Evolutionary conservation across 2,797 vertebrate species (phyloP), one percentile per base, ranked within the genome.

Genomic region (Oreochromis grahami): DNA sequence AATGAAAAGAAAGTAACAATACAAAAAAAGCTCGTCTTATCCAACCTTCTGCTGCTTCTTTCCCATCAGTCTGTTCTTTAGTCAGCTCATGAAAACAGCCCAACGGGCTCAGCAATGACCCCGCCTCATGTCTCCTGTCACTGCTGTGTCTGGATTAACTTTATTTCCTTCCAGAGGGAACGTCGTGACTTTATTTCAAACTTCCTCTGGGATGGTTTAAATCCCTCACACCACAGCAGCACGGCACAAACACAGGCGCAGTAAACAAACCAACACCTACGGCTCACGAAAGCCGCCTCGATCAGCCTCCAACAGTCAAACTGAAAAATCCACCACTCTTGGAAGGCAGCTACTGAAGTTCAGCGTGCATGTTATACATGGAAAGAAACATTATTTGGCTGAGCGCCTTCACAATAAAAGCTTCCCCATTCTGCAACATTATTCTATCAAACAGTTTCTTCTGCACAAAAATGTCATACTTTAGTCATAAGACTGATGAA

Each of bases 251-350:
- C 63, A 68, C 41, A 17, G 41, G 8, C n/a, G 7, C 19, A 1
- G 60, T 21, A 41, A 65, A 65, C 65, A 26, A 4, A 29, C 15
- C 65, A 45, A 11, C 11, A 60, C 50, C 58, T 78, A 12, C 10
- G 9, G 78, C 48, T 45, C n/a, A 52, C 3, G n/a, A 45, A 63
- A 17, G 77, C 43, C 0, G 2, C 11, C 48, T 52, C 26, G 14
- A 78, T 83, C 84, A 89, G 83, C 85, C 86, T 70, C 87, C 84
- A 87, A 55, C 86, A 29, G 77, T 80, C 45, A 26, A 43, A 80
- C 34, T 68, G 80, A 87, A 81, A 70, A 58, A 15, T 36, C 21
- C 45, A 21, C 56, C 1, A 45, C 77, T 84, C 38, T 29, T 51
- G 12, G 38, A 8, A 13, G 48, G 21, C 48, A 63, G 26, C 68